Conservation (phyloP, 2,113 vertebrate genomes). For the Pterocles gutturalis region DNA sequence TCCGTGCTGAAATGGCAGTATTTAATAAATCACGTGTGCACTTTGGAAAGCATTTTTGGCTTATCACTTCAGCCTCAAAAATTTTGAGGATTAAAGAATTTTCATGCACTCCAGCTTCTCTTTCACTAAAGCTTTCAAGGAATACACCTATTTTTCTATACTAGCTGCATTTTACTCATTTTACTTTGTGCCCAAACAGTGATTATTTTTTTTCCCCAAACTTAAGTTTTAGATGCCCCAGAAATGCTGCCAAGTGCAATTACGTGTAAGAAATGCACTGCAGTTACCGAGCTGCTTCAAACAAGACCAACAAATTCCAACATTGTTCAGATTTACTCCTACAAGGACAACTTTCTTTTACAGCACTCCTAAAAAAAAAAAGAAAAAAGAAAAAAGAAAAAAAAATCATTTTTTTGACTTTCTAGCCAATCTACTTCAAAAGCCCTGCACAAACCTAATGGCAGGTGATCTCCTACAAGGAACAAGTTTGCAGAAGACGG, state of each 20-base stretch:
- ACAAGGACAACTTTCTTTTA: background rate
- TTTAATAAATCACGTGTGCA: background rate
- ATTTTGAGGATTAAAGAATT: background rate
- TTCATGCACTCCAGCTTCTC: background rate
- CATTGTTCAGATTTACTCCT: background rate
- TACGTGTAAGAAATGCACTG: background rate
- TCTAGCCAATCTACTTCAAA: slow-evolving; percentile 57
- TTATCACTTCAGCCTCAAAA: background rate
- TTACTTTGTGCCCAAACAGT: background rate
- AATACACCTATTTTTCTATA: background rate
- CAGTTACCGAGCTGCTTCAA: background rate
- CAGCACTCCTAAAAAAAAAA: background rate
- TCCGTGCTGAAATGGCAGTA: background rate
- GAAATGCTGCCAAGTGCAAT: background rate
- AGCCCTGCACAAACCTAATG: background rate
- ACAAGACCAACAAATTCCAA: background rate
- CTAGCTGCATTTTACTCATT: background rate
- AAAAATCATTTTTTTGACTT: background rate
- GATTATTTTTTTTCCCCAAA: background rate
- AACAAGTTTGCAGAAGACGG: slow-evolving; percentile 19
- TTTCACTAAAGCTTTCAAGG: background rate
- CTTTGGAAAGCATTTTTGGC: background rate
- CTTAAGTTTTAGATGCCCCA: background rate
- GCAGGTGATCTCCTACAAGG: background rate
- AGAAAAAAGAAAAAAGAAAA: background rate